Evolutionary conservation across 2,888 invertebrate species (phyloP).

Genomic region (Chymomyza caudatula): DNA sequence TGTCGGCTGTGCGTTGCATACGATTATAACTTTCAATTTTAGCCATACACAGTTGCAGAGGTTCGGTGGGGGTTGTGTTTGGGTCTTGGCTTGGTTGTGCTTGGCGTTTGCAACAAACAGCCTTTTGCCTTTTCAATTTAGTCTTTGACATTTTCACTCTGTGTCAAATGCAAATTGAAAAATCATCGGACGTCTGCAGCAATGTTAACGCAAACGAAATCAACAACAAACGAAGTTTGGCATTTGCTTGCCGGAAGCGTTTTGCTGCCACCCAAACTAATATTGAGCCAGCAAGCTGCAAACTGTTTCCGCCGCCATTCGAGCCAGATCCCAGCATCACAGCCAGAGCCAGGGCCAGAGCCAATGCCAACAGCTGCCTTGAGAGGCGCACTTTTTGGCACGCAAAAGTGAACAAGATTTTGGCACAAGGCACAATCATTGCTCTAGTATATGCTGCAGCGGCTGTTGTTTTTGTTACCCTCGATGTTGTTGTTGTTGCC

Average conservation of each 20-base stretch:
- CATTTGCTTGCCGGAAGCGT: conserved; percentile 66
- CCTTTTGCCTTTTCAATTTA: conserved; percentile 63
- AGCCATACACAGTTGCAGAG: conserved; percentile 2
- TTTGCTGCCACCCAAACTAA: conserved; percentile 66
- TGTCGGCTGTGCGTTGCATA: conserved; percentile 43
- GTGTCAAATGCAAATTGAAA: conserved; percentile 72
- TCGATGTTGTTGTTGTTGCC: conserved; percentile 52
- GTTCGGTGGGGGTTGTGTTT: too few relatives aligned
- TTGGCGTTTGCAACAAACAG: conserved; percentile 1
- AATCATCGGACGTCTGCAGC: conserved; percentile 57
- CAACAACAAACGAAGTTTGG: conserved; percentile 49
- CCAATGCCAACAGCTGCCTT: conserved; percentile 25
- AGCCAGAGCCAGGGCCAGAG: neutral
- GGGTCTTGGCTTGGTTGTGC: neutral
- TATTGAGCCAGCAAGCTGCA: conserved; percentile 56
- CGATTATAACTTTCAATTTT: conserved; percentile 59
- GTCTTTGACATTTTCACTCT: conserved; percentile 62
- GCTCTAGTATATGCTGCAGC: neutral
- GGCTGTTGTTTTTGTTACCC: conserved; percentile 21
- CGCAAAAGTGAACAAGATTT: conserved; percentile 63
- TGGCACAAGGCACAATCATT: conserved; percentile 47
- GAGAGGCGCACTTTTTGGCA: conserved; percentile 58
- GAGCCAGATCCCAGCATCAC: conserved; percentile 23
- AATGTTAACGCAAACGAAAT: conserved; percentile 33
- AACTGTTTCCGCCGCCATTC: conserved; percentile 50